Conservation (phyloP, 2,113 vertebrate species). For the Alectura lathami region DNA sequence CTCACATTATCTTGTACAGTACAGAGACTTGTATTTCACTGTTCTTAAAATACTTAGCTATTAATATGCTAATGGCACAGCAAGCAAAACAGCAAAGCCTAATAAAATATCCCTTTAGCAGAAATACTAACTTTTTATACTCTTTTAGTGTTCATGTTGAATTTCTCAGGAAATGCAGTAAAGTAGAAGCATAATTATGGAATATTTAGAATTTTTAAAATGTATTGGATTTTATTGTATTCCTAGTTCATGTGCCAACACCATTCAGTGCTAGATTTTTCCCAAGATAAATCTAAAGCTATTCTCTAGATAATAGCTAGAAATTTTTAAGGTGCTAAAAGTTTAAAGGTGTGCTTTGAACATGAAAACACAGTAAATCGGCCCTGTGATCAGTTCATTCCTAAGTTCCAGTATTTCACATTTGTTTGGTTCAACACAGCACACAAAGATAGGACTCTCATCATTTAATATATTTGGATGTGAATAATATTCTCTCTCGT, state of each 20-base stretch:
- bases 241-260: background rate
- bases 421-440: background rate
- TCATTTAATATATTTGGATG: background rate
- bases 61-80: constrained; percentile 37
- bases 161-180: constrained; percentile 34
- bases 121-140: constrained; percentile 41
- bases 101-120: constrained; percentile 41
- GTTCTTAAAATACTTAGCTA: constrained; percentile 53
- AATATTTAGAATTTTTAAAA: constrained; percentile 17
- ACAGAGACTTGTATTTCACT: constrained; percentile 28
- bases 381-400: background rate
- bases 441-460: background rate
- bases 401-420: background rate
- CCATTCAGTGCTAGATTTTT: background rate
- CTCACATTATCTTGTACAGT: constrained; percentile 13
- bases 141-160: constrained; percentile 18
- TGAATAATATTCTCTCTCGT: background rate
- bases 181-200: background rate
- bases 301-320: background rate
- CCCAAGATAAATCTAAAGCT: background rate
- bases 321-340: background rate
- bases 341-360: background rate
- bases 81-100: constrained; percentile 32
- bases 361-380: background rate
- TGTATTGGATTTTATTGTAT: background rate